Evolutionary conservation across 1,140 invertebrate genomes (phyloP).

Genomic region (Drosophila nannoptera): DNA sequence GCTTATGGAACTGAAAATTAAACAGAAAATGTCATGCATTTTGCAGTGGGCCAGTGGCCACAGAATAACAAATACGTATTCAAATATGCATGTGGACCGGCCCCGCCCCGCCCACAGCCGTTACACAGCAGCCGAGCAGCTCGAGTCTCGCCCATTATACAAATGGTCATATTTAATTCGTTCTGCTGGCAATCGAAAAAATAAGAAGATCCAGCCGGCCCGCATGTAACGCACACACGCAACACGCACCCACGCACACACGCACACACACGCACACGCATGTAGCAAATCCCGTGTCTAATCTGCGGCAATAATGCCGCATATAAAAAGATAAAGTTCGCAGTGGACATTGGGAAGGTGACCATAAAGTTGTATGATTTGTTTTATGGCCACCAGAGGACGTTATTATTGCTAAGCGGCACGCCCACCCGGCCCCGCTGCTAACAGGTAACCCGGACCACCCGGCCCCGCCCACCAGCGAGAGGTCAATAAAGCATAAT

Average conservation of each 20-base stretch:
- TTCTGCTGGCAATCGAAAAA: constrained; percentile 74
- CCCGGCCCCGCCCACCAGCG: constrained; percentile 11
- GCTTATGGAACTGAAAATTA: constrained; percentile 68
- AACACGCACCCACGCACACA: constrained; percentile 31
- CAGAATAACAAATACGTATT: constrained; percentile 44
- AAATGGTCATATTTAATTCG: constrained; percentile 78
- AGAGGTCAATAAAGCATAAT: constrained; percentile 75
- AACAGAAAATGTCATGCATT: constrained; percentile 72
- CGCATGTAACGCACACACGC: constrained; percentile 6
- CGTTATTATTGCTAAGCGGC: constrained; percentile 77
- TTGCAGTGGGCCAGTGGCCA: constrained; percentile 59
- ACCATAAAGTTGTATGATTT: constrained; percentile 78
- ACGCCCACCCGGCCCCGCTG: constrained; percentile 48
- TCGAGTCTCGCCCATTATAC: constrained; percentile 64
- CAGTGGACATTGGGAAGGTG: constrained; percentile 69
- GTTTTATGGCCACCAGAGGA: constrained; percentile 75
- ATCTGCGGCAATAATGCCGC: constrained; percentile 77
- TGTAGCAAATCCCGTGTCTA: constrained; percentile 73
- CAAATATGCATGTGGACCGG: constrained; percentile 8
- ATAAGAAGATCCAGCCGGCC: constrained; percentile 16
- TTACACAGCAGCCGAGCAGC: constrained; percentile 11
- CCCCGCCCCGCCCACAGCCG: not conserved
- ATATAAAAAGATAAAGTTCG: constrained; percentile 77
- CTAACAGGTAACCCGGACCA: not conserved
- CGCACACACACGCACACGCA: constrained; percentile 29